A percentile compares a stretch with the other conserved stretches of the same genome.
phyloP scores from a whole-genome alignment of 2,888 invertebrate species.

The Tachina grossa region DNA sequence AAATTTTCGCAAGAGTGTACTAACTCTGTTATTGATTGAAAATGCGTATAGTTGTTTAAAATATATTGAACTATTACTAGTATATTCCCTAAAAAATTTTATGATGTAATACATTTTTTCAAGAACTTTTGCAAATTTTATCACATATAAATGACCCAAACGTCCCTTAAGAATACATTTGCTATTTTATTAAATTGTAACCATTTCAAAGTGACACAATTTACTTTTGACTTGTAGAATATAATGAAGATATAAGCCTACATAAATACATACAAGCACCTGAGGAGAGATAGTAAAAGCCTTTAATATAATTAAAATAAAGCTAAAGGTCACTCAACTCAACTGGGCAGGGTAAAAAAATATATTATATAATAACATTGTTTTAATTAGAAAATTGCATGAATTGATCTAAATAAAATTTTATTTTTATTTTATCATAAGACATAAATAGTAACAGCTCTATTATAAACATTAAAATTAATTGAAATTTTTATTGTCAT shows the following conservation, averaged over 20 bases:
- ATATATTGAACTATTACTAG: too few species aligned
- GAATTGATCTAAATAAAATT: too few species aligned
- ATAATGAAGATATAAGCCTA: neutral
- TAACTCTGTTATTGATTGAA: neutral
- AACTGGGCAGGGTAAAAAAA: neutral
- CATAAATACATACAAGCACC: neutral
- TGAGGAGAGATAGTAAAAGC: neutral
- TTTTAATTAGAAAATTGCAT: too few species aligned
- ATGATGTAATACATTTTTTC: neutral
- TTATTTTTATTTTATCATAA: too few species aligned
- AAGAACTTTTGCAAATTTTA: neutral
- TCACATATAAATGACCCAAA: neutral
- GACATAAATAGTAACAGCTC: too few species aligned
- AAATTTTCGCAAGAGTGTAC: neutral
- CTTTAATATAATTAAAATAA: conserved; percentile 21
- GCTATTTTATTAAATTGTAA: neutral
- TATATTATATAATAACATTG: neutral
- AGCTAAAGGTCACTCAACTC: neutral
- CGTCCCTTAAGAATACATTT: neutral
- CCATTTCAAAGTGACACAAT: neutral
- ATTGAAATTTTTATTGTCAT: too few species aligned
- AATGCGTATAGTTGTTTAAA: too few species aligned
- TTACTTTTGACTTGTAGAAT: neutral
- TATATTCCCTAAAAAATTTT: neutral
- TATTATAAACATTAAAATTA: too few species aligned